phyloP scores from a whole-genome alignment of 1,140 invertebrate species.

The Pteromalus puparum region DNA sequence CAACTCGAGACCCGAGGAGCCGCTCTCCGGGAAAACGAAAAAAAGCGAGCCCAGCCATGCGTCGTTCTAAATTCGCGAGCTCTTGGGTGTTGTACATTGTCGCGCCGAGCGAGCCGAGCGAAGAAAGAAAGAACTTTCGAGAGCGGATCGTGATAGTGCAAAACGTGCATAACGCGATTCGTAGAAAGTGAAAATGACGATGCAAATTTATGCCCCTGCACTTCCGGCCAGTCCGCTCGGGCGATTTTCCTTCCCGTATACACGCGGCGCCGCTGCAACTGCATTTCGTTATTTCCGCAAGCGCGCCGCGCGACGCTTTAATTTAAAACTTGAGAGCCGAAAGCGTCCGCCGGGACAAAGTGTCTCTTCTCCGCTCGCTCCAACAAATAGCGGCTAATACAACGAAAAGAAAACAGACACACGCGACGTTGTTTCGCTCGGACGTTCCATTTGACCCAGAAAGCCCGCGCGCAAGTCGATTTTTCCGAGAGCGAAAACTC shows the following conservation, averaged over 20 bases:
- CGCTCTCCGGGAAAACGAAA: no score
- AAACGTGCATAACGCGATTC: not conserved
- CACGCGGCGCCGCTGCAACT: no score
- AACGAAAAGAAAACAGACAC: constrained; percentile 14
- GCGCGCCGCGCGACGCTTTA: no score
- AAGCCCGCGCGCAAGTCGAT: constrained; percentile 20
- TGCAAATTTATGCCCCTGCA: not conserved
- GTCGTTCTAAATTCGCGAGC: not conserved
- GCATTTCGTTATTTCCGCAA: no score
- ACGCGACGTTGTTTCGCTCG: not conserved
- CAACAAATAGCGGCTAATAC: not conserved
- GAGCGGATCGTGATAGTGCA: not conserved
- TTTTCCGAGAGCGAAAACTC: constrained; percentile 30
- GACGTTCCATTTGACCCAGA: constrained; percentile 20
- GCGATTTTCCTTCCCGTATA: no score
- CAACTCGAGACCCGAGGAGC: no score
- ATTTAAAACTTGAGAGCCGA: not conserved
- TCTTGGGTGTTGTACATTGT: no score
- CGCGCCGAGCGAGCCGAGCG: no score
- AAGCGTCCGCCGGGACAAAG: not conserved
- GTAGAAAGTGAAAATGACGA: constrained; percentile 22
- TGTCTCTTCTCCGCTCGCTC: not conserved
- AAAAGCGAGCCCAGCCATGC: no score
- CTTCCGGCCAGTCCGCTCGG: not conserved
- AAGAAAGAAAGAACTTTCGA: constrained; percentile 1